A percentile compares a stretch with the other conserved stretches of the same genome.
Evolutionary conservation across 1,140 invertebrate genomes (phyloP).

Genomic region (Drosophila ogumai): DNA sequence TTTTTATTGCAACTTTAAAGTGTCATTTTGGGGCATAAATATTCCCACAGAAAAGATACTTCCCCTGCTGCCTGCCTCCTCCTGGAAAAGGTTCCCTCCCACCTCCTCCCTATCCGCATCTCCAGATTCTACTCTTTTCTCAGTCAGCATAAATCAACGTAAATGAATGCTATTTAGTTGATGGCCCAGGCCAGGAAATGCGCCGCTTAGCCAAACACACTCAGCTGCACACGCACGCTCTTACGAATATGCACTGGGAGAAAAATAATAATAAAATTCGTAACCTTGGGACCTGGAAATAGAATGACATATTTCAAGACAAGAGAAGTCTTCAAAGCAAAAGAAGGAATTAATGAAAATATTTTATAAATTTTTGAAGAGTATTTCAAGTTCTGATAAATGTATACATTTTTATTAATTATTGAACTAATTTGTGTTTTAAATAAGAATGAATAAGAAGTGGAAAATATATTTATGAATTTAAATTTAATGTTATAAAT

Average conservation of each 20-base stretch:
- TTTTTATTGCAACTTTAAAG: conserved; percentile 81
- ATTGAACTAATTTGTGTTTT: no score
- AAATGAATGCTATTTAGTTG: conserved; percentile 84
- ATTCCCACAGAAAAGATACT: conserved; percentile 44
- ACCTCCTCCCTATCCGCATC: conserved; percentile 12
- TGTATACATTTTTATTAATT: no score
- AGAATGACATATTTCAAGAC: no score
- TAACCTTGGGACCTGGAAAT: no score
- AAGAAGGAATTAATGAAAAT: no score
- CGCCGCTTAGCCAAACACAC: conserved; percentile 71
- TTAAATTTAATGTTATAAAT: no score
- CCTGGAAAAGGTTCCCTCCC: neutral
- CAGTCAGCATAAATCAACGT: conserved; percentile 78
- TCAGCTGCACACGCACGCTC: conserved; percentile 31
- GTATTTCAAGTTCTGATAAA: no score
- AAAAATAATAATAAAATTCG: neutral
- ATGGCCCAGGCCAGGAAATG: conserved; percentile 78
- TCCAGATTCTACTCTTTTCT: conserved; percentile 47
- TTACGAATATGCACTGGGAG: conserved; percentile 3
- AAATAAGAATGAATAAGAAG: no score
- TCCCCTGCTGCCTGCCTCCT: neutral
- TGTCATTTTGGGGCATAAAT: conserved; percentile 76
- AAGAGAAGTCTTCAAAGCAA: no score
- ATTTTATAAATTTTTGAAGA: no score
- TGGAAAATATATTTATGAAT: no score